Percentiles rank a stretch among this genome's conserved stretches.
phyloP scores from a whole-genome alignment of 2,888 invertebrate species.

The Hemicrepidius hirtus region DNA sequence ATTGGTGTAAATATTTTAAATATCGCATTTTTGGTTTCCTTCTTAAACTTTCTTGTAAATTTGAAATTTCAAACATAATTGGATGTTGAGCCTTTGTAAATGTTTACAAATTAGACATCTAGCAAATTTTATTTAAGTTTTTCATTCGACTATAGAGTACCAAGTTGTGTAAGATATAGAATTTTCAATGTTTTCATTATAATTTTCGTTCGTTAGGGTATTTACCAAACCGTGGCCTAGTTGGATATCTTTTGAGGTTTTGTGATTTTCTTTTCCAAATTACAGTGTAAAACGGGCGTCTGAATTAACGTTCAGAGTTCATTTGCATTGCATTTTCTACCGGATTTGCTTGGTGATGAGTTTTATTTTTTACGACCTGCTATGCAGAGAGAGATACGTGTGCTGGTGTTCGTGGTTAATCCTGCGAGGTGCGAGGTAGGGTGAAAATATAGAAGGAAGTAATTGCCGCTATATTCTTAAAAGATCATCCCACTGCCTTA shows the following conservation, averaged over 20 bases:
- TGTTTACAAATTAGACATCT: no score
- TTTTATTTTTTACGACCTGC: conserved; percentile 65
- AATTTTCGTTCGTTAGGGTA: neutral
- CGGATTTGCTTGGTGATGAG: conserved; percentile 64
- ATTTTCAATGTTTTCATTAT: neutral
- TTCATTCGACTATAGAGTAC: no score
- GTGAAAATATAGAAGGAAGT: conserved; percentile 51
- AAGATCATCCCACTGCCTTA: conserved; percentile 58
- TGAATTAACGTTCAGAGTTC: conserved; percentile 63
- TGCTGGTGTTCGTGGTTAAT: conserved; percentile 42
- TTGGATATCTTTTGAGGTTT: neutral
- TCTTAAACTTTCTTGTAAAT: no score
- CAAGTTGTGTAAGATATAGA: no score
- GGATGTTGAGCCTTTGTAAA: no score
- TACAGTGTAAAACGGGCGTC: conserved; percentile 53
- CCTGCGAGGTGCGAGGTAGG: conserved; percentile 49
- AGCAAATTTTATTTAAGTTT: no score
- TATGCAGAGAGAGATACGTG: conserved; percentile 53
- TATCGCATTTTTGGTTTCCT: no score
- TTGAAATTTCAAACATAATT: no score
- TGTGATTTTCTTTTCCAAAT: conserved; percentile 48
- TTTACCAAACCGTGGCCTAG: neutral
- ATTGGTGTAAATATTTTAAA: no score
- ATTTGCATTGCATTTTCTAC: conserved; percentile 64
- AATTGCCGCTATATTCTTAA: conserved; percentile 53